Percentiles rank a stretch among this genome's conserved stretches.
Conservation (phyloP, 2,797 vertebrate species). For the Gorsachius magnificus region DNA sequence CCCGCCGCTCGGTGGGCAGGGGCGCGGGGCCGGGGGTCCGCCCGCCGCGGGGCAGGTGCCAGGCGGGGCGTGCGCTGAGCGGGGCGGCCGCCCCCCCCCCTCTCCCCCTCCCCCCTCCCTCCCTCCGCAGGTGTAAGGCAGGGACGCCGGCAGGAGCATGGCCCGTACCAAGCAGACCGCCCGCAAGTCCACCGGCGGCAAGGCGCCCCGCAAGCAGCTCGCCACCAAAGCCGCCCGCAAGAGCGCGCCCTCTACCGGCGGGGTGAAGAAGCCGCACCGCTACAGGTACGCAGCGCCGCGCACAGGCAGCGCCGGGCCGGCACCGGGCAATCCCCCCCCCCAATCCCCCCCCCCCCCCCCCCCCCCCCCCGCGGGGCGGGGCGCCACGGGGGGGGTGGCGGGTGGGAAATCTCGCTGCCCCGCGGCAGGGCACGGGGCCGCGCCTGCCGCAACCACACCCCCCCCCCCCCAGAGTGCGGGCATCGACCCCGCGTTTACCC, state of each 20-base stretch:
- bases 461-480: too few species aligned
- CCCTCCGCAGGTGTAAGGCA: constrained; percentile 67
- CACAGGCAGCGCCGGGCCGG: neutral
- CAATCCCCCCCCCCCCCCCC: too few species aligned
- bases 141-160: constrained; percentile 72
- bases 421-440: too few species aligned
- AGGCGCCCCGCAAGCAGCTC: constrained; percentile 83
- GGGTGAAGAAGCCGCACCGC: constrained; percentile 85
- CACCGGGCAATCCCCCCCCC: neutral
- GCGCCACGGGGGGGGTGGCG: too few species aligned
- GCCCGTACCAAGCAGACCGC: constrained; percentile 83
- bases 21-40: neutral
- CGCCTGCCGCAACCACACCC: neutral
- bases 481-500: neutral
- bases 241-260: constrained; percentile 83
- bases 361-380: neutral
- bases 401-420: neutral
- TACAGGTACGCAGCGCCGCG: constrained; percentile 74
- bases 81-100: neutral
- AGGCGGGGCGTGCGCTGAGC: neutral
- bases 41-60: too few species aligned
- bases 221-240: constrained; percentile 84
- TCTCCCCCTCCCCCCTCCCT: too few species aligned
- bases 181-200: constrained; percentile 82
- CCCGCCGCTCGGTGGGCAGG: neutral